Percentiles rank a stretch among this genome's conserved stretches.
phyloP scores from a whole-genome alignment of 2,797 vertebrate species.

The Mormyrus hasselquistii region DNA sequence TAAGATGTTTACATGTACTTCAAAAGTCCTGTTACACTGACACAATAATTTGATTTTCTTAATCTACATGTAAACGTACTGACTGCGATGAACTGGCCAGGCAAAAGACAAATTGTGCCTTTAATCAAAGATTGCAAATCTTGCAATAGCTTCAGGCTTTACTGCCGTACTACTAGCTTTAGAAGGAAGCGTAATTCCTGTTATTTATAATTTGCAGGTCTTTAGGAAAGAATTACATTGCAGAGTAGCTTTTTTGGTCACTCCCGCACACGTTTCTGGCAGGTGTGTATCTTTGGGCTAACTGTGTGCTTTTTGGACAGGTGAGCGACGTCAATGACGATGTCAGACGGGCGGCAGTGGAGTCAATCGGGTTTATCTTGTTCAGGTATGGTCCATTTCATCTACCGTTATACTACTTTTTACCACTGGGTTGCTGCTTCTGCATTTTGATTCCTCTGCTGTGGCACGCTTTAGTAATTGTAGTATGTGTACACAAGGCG shows the following conservation, averaged over 20 bases:
- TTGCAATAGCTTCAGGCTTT: neutral
- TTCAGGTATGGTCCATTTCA: slow-evolving; percentile 76
- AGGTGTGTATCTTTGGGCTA: neutral
- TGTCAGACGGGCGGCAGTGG: slow-evolving; percentile 92
- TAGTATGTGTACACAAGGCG: slow-evolving; percentile 41
- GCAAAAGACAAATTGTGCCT: neutral
- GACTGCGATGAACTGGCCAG: neutral
- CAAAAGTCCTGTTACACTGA: neutral
- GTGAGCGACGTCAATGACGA: slow-evolving; percentile 98
- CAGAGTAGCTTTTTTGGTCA: neutral
- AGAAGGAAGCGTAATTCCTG: neutral
- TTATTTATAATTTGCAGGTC: neutral
- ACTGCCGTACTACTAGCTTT: neutral
- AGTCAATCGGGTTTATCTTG: slow-evolving; percentile 96
- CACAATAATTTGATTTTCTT: neutral
- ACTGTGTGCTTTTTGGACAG: slow-evolving; percentile 51
- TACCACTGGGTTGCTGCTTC: slow-evolving; percentile 8
- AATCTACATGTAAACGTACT: neutral
- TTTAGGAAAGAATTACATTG: neutral
- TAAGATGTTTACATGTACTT: neutral
- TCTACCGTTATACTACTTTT: neutral
- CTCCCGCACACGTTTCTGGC: neutral
- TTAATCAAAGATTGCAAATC: neutral
- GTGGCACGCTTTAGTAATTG: slow-evolving; percentile 40
- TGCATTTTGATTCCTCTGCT: neutral